phyloP scores from a whole-genome alignment of 1,140 invertebrate species.

The Neotoxoptera formosana region DNA sequence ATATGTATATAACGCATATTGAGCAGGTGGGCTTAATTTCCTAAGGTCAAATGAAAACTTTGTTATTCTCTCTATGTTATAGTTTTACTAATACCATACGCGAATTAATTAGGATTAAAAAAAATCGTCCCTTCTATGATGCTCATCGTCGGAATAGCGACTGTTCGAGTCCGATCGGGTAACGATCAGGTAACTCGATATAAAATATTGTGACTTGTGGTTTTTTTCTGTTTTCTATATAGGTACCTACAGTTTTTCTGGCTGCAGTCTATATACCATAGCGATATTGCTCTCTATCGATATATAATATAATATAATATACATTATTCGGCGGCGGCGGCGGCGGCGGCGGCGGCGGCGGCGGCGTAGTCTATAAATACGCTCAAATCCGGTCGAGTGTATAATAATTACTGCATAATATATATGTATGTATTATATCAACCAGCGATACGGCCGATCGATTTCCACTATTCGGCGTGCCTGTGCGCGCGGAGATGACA shows the following conservation, averaged over 20 bases:
- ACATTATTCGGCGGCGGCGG: neutral
- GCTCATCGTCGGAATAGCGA: neutral
- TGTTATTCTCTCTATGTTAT: neutral
- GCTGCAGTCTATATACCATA: neutral
- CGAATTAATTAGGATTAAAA: neutral
- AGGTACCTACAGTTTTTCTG: neutral
- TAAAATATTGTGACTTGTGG: neutral
- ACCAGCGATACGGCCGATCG: constrained; percentile 17
- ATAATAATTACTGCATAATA: neutral
- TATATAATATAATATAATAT: neutral
- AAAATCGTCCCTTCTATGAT: neutral
- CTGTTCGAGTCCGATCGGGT: neutral
- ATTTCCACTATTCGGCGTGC: neutral
- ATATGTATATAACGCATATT: neutral
- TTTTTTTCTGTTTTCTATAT: neutral
- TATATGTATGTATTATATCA: neutral
- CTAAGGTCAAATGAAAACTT: neutral
- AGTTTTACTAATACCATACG: neutral
- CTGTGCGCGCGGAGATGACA: neutral
- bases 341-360: too few relatives aligned
- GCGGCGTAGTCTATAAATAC: neutral
- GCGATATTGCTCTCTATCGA: too few relatives aligned
- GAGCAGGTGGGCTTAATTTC: neutral
- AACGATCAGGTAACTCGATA: neutral
- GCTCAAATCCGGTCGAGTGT: neutral